A percentile compares a stretch with the other conserved stretches of the same genome.
Conservation (phyloP, 1,140 invertebrate genomes). For the Eumaeus atala region DNA sequence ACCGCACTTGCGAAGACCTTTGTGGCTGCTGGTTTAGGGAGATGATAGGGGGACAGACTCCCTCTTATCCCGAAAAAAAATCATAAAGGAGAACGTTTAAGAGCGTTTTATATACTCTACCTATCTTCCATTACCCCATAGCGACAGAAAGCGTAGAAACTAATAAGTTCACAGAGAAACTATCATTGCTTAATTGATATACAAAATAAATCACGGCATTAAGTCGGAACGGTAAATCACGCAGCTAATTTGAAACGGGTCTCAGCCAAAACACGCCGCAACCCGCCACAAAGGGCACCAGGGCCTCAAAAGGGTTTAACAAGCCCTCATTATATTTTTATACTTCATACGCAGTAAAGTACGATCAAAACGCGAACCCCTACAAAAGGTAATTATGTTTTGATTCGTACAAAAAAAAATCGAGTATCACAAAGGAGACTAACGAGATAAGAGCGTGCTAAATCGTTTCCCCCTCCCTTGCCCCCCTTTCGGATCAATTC, state of each 20-base stretch:
- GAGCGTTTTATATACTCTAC: too few species aligned
- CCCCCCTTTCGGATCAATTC: slow-evolving; percentile 64
- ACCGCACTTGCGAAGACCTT: too few species aligned
- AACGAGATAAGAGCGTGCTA: slow-evolving; percentile 74
- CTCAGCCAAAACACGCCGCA: slow-evolving; percentile 41
- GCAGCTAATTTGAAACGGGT: slow-evolving; percentile 67
- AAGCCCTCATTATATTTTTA: slow-evolving; percentile 74
- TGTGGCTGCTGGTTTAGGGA: too few species aligned
- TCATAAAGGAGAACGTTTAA: too few species aligned
- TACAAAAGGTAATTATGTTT: slow-evolving; percentile 75
- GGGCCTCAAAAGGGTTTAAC: slow-evolving; percentile 71
- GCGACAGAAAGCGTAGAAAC: neutral
- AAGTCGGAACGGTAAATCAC: slow-evolving; percentile 57
- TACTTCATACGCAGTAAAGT: slow-evolving; percentile 71
- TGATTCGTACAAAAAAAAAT: slow-evolving; percentile 71
- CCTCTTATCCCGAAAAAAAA: too few species aligned
- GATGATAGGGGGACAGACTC: too few species aligned
- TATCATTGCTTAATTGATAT: slow-evolving; percentile 22
- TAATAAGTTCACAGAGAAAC: neutral
- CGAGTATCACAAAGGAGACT: slow-evolving; percentile 72
- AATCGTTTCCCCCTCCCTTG: slow-evolving; percentile 62
- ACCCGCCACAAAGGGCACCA: slow-evolving; percentile 40
- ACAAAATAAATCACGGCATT: slow-evolving; percentile 27
- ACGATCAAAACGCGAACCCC: slow-evolving; percentile 70
- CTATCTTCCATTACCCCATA: too few species aligned